Base-by-base conservation (phyloP, 2,797 vertebrate genomes). In the Clarias laeviceps region DNA sequence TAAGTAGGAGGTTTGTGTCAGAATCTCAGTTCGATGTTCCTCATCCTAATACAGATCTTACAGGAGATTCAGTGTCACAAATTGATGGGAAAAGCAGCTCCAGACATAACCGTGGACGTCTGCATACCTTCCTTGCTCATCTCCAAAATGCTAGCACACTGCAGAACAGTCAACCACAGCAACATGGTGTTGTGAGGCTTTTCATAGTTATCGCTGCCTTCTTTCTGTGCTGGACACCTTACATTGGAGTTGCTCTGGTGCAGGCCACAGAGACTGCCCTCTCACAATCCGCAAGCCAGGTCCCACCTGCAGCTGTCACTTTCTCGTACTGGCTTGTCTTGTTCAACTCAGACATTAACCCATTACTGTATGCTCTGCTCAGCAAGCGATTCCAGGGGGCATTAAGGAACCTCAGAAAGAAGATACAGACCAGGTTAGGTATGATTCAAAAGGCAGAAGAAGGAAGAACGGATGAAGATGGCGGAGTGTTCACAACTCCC, bases 301-400 rank as follows among this genome's bases (percentile, higher is more conserved):
- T 96, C 24, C 94, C 96, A 0, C 87, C 92, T 9, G 91, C 89
- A 0, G 93, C 91, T 0, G 85, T 96, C 0, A 96, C 96, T 65
- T 93, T 95, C 69, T 95, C 95, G 0, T 96, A 96, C 91, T 96
- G 94, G 94, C 91, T 96, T 87, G 90, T 95, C 72, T 85, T 96
- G 89, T 91, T 96, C 76, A 96, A 96, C 92, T 96, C 96, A 0
- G 95, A 95, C 90, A 94, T 96, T 87, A 96, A 96, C 80, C 96
- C 96, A 2, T 90, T 96, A 34, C 89, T 96, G n/a, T 96, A 96
- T 2, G 96, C 95, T 12, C 93, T 96, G 84, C 94, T 96, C 1
- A 96, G 96, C 90, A 94, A 95, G 73, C 93, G 95, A 37, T 96
- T 96, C 90, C 95, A 95, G 89, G 93, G 91, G 5, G 96, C 96